Conservation (phyloP, 2,797 vertebrate genomes). For the Eurystomus glaucurus region DNA sequence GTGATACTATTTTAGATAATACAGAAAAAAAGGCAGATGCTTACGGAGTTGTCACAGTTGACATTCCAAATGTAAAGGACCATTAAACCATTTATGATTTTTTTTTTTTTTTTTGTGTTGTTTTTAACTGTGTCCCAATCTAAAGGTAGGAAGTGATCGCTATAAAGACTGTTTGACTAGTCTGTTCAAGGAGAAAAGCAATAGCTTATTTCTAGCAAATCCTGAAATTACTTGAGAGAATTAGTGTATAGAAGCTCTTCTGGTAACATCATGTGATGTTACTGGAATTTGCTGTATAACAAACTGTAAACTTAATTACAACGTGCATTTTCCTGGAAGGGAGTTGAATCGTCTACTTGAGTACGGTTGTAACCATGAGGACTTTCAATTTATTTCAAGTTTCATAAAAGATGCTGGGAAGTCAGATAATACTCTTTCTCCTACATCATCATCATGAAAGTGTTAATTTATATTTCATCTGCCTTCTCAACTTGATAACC, state of each 20-base stretch:
- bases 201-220: not conserved
- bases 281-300: not conserved
- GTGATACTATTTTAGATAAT: not conserved
- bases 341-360: not conserved
- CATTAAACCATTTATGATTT: not conserved
- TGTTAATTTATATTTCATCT: not conserved
- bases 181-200: not conserved
- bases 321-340: not conserved
- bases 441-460: rapidly evolving
- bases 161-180: not conserved
- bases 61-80: not conserved
- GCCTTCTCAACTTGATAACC: not conserved
- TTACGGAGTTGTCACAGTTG: not conserved
- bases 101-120: not conserved
- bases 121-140: not conserved
- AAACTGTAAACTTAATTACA: not conserved
- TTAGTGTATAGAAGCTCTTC: not conserved
- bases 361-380: not conserved
- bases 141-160: not conserved
- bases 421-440: not conserved
- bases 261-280: not conserved
- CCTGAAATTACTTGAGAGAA: not conserved
- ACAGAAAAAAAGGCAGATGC: not conserved
- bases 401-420: not conserved
- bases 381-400: not conserved